phyloP scores from a whole-genome alignment of 1,140 invertebrate species.

The Pogonomyrmex barbatus region DNA sequence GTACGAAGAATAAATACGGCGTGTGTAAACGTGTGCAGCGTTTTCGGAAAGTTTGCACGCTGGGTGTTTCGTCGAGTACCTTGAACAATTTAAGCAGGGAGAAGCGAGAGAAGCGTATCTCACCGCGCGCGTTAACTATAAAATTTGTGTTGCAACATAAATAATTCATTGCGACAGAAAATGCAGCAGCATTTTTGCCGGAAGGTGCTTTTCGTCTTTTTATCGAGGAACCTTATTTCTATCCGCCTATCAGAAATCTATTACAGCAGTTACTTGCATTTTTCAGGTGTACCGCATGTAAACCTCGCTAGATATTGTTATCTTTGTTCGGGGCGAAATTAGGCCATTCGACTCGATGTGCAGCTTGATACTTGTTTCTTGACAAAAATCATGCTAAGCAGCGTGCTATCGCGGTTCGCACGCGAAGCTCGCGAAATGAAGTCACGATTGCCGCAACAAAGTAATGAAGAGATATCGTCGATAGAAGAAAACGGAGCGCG shows the following conservation, averaged over 20 bases:
- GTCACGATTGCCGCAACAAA: background rate
- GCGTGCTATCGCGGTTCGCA: constrained; percentile 17
- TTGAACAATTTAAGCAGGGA: background rate
- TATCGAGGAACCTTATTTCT: constrained; percentile 39
- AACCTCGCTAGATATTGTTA: constrained; percentile 20
- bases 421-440: constrained; percentile 13
- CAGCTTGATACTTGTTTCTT: constrained; percentile 5
- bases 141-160: constrained; percentile 29
- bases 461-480: constrained; percentile 12
- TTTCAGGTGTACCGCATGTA: constrained; percentile 19
- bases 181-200: background rate
- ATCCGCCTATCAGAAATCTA: constrained; percentile 54
- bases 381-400: constrained; percentile 43
- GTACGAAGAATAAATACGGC: constrained; percentile 17
- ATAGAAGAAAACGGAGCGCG: background rate
- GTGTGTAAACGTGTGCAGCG: background rate
- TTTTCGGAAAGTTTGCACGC: background rate
- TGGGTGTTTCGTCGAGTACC: background rate
- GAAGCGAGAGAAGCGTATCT: background rate
- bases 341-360: constrained; percentile 3
- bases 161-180: constrained; percentile 46
- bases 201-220: constrained; percentile 13
- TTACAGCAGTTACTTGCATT: constrained; percentile 47
- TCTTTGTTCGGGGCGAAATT: constrained; percentile 23
- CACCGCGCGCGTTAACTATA: background rate